Conservation (phyloP, 2,113 vertebrate genomes). For the Sapayoa aenigma region DNA sequence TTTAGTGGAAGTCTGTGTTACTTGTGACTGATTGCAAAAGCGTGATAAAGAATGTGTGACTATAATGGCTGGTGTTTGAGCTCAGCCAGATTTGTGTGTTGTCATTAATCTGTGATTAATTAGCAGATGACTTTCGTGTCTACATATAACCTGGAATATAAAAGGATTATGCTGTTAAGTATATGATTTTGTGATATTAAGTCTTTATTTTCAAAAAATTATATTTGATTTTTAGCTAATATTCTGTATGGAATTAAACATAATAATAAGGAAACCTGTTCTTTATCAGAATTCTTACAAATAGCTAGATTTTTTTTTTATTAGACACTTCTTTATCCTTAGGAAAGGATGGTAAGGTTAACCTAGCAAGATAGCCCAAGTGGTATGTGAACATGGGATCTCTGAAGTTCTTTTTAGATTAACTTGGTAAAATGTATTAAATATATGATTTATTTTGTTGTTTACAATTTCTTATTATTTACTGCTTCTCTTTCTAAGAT, state of each 20-base stretch:
- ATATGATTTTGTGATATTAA: slow-evolving; percentile 1
- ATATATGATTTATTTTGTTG: neutral
- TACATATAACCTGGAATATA: slow-evolving; percentile 8
- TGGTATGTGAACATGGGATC: fast-evolving
- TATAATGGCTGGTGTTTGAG: neutral
- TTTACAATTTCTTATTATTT: neutral
- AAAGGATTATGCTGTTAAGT: neutral
- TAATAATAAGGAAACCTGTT: neutral
- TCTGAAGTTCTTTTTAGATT: neutral
- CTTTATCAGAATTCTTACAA: neutral
- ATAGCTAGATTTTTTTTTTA: neutral
- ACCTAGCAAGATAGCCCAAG: neutral
- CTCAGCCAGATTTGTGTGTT: neutral
- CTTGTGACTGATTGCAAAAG: neutral
- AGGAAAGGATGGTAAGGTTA: neutral
- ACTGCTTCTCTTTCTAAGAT: neutral
- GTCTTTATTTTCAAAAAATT: neutral
- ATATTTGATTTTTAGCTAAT: neutral
- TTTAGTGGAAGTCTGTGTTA: neutral
- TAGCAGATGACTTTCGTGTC: slow-evolving; percentile 33
- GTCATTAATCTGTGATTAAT: slow-evolving; percentile 32
- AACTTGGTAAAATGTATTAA: neutral
- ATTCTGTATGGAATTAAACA: neutral
- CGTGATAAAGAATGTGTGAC: neutral
- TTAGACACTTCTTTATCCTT: neutral